phyloP scores from a whole-genome alignment of 2,888 invertebrate species.

The Capitulum mitella region DNA sequence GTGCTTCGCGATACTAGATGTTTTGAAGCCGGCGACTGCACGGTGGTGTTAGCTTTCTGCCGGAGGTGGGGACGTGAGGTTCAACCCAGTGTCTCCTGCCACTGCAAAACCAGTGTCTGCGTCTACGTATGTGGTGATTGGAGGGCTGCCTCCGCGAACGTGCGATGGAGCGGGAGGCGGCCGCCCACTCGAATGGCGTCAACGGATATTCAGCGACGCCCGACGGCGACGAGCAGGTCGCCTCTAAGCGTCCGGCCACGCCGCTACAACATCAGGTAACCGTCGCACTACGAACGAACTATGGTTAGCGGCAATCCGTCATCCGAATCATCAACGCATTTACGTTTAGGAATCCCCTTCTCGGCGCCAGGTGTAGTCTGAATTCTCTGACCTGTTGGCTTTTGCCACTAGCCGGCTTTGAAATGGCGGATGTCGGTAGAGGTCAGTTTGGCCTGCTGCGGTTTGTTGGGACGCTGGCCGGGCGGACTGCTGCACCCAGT shows the following conservation, averaged over 20 bases:
- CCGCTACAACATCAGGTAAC: not conserved
- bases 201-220: not conserved
- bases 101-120: no score
- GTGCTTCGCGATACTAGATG: not conserved
- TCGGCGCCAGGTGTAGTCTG: no score
- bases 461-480: not conserved
- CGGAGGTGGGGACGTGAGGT: not conserved
- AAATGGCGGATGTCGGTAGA: not conserved
- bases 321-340: no score
- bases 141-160: not conserved
- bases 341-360: no score
- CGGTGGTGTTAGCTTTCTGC: slow-evolving; percentile 7
- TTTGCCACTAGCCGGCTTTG: not conserved
- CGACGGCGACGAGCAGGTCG: not conserved
- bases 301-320: no score
- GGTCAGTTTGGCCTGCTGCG: not conserved
- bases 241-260: not conserved
- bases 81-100: not conserved
- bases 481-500: no score
- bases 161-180: slow-evolving; percentile 3
- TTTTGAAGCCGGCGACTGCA: slow-evolving; percentile 9
- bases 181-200: not conserved
- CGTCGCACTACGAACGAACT: no score
- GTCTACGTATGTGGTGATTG: not conserved
- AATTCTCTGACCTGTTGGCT: no score